Base-by-base conservation (phyloP, 2,113 vertebrate genomes). In the Romanogobio albipinnatus region DNA sequence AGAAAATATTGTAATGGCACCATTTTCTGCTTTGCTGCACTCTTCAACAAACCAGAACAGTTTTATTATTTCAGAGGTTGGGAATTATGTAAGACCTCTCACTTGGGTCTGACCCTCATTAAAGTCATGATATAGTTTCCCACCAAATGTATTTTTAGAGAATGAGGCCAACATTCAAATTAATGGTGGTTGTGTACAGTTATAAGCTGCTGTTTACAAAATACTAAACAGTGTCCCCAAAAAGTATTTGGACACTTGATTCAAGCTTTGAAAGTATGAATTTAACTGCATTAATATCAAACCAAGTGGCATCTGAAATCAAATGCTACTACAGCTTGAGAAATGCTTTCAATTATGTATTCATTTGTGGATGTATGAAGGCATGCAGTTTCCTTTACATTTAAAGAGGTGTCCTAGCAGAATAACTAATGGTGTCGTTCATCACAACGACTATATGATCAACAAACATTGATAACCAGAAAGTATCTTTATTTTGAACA, bases 1-100 rank as follows among this genome's bases (percentile, higher is more conserved):
- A 92, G 88, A 87, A 68, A 92, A 84, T 66, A 89, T 64, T 83
- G 51, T 91, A 92, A 93, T 91, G 88, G 91, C 91, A 91, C 90
- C 86, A 92, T 93, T 93, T 95, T 95, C 94, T 92, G 94, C 93
- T 93, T 81, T 87, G 89, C 90, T 93, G 92, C 92, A 79, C 89
- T 90, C 89, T 83, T 81, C 90, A 92, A 88, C 91, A 91, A 93
- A 92, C 92, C 92, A 91, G 90, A 94, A 94, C 93, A 45, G 90
- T 92, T 91, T 89, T 93, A 92, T 95, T 93, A 87, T 91, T 93
- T 88, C 87, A 89, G 90, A 90, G 86, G 84, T 87, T 84, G 80
- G 78, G 79, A 88, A 90, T 90, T 90, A 90, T 84, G 76, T 87
- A 85, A 88, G 86, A 88, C 74, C 84, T 74, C 64, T 7, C 70